These are phyloP conservation scores for Tenualosa thibaudeaui DNA, from an alignment of 2,797 vertebrate genomes.

Conservation along the genomic window DNA sequence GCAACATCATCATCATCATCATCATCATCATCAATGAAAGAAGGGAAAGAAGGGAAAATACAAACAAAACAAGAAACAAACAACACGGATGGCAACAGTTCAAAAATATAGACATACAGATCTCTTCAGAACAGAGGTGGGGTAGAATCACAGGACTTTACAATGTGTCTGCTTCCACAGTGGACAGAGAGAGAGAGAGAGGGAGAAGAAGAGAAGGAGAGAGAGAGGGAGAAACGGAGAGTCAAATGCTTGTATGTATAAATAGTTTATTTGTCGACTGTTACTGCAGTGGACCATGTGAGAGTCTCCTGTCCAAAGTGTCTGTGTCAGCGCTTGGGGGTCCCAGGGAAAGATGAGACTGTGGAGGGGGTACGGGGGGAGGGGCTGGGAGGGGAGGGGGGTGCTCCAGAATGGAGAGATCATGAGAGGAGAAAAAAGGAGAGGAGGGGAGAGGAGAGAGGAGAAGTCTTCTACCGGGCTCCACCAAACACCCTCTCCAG, in stretches of 20 bases:
- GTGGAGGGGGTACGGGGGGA: background rate
- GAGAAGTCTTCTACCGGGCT: background rate
- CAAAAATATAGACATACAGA: background rate
- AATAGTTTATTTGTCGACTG: slow-evolving; percentile 74
- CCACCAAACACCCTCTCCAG: background rate
- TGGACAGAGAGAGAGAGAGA: background rate
- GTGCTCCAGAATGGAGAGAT: background rate
- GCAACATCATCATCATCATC: slow-evolving; percentile 63
- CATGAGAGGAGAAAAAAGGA: background rate
- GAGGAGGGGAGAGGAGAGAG: background rate
- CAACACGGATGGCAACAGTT: slow-evolving; percentile 51
- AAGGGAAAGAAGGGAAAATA: slow-evolving; percentile 26
- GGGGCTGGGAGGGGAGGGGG: background rate
- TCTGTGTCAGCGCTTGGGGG: slow-evolving; percentile 59
- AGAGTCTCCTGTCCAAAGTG: slow-evolving; percentile 48
- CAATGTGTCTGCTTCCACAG: background rate
- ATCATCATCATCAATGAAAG: slow-evolving; percentile 32
- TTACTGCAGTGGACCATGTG: slow-evolving; percentile 49
- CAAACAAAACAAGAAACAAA: slow-evolving; percentile 32
- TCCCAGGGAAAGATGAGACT: slow-evolving; percentile 41
- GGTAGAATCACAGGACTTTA: slow-evolving; percentile 13
- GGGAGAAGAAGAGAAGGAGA: slow-evolving; percentile 42
- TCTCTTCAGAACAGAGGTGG: slow-evolving; percentile 8
- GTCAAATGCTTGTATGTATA: slow-evolving; percentile 68
- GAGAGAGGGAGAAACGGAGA: slow-evolving; percentile 36